Conservation (phyloP, 2,113 vertebrate genomes). For the Cygnus buccinator region DNA sequence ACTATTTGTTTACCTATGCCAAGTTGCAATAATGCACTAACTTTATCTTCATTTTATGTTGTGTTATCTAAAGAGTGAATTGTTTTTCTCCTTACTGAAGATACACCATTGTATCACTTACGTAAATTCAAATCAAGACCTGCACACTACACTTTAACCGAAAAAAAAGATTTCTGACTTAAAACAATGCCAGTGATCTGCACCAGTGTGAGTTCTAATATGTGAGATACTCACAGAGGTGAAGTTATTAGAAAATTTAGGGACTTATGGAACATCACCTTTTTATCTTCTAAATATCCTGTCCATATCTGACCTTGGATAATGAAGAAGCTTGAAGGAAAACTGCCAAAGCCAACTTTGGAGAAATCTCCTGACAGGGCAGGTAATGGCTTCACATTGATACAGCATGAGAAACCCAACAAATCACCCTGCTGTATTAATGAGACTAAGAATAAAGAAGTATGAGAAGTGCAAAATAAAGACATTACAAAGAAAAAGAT, state of each 20-base stretch:
- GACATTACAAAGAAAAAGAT: not conserved
- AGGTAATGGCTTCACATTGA: not conserved
- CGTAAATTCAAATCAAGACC: not conserved
- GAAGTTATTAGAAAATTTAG: not conserved
- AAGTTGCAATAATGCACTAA: not conserved
- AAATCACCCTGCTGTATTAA: not conserved
- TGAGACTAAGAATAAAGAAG: not conserved
- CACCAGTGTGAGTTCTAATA: not conserved
- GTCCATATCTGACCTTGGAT: not conserved
- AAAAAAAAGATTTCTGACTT: not conserved
- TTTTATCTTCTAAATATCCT: not conserved
- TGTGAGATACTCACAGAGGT: not conserved
- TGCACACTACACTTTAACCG: not conserved
- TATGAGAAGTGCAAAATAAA: not conserved
- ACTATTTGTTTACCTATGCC: not conserved
- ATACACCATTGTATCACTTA: not conserved
- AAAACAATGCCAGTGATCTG: accelerated
- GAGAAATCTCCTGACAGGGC: not conserved
- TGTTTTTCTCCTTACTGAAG: not conserved
- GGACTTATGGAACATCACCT: not conserved
- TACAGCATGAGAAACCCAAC: not conserved
- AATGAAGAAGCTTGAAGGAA: not conserved
- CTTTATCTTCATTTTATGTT: not conserved
- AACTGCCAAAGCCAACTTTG: not conserved
- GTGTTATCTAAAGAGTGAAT: not conserved